Conservation (phyloP, 2,888 invertebrate species). For the Drosophila mayaguana region DNA sequence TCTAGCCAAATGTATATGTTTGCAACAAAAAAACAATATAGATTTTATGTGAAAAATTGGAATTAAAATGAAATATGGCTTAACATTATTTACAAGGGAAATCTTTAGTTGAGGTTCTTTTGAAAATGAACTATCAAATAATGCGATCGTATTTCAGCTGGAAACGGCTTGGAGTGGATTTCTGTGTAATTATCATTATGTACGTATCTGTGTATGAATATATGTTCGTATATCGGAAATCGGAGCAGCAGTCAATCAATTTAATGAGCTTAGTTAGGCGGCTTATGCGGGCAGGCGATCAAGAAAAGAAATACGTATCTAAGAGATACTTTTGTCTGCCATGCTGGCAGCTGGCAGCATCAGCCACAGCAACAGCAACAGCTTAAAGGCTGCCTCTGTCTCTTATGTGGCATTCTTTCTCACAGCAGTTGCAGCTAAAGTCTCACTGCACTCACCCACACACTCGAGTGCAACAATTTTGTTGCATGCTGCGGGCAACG, state of each 20-base stretch:
- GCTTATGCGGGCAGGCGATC: conserved; percentile 53
- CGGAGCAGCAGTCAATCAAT: conserved; percentile 56
- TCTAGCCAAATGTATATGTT: background rate
- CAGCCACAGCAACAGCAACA: conserved; percentile 27
- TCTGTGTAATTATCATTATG: conserved; percentile 22
- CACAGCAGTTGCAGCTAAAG: conserved; percentile 35
- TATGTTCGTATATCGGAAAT: conserved; percentile 35
- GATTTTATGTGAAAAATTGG: background rate
- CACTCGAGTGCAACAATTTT: conserved; percentile 38
- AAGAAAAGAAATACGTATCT: conserved; percentile 41
- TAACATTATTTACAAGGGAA: background rate
- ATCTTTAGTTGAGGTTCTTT: background rate
- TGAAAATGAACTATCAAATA: conserved; percentile 1
- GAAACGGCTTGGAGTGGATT: conserved; percentile 14
- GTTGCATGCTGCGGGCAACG: conserved; percentile 49
- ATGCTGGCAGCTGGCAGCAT: conserved; percentile 28
- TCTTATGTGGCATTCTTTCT: conserved; percentile 59
- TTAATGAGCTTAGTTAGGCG: conserved; percentile 50
- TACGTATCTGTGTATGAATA: background rate
- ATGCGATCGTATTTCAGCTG: conserved; percentile 15
- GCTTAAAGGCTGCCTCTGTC: conserved; percentile 41
- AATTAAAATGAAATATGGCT: background rate
- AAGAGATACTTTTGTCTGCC: conserved; percentile 41
- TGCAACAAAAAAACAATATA: background rate
- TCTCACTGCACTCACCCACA: conserved; percentile 41